Evolutionary conservation across 2,888 invertebrate genomes (phyloP).

Genomic region (Caenorhabditis zanzibari): DNA sequence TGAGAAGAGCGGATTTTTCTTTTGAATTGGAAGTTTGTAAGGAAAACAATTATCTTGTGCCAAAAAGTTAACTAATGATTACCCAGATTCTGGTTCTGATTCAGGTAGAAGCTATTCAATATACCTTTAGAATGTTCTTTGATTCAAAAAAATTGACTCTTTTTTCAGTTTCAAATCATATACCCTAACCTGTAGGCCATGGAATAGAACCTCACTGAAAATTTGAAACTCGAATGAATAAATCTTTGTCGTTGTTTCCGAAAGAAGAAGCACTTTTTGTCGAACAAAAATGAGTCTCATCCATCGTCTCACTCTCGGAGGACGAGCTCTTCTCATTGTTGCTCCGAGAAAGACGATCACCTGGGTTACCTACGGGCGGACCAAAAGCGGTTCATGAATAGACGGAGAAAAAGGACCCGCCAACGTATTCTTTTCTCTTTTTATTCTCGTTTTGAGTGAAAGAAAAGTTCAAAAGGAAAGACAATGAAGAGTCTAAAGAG

Average conservation of each 20-base stretch:
- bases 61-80: no score
- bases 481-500: slow-evolving; percentile 34
- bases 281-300: slow-evolving; percentile 41
- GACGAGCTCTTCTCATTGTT: slow-evolving; percentile 24
- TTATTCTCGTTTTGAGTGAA: slow-evolving; percentile 36
- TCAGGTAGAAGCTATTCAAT: no score
- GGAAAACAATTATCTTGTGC: no score
- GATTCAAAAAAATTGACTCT: no score
- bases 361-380: slow-evolving; percentile 54
- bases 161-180: no score
- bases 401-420: slow-evolving; percentile 20
- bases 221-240: slow-evolving; percentile 45
- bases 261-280: slow-evolving; percentile 18
- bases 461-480: slow-evolving; percentile 20
- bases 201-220: no score
- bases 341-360: slow-evolving; percentile 51
- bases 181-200: no score
- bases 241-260: slow-evolving; percentile 18
- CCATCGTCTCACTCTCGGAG: slow-evolving; percentile 36
- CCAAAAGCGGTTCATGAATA: slow-evolving; percentile 3
- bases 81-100: no score
- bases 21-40: neutral
- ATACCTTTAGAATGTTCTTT: no score
- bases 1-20: neutral
- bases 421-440: slow-evolving; percentile 36